phyloP scores from a whole-genome alignment of 2,797 vertebrate species.

The Macropodus opercularis region DNA sequence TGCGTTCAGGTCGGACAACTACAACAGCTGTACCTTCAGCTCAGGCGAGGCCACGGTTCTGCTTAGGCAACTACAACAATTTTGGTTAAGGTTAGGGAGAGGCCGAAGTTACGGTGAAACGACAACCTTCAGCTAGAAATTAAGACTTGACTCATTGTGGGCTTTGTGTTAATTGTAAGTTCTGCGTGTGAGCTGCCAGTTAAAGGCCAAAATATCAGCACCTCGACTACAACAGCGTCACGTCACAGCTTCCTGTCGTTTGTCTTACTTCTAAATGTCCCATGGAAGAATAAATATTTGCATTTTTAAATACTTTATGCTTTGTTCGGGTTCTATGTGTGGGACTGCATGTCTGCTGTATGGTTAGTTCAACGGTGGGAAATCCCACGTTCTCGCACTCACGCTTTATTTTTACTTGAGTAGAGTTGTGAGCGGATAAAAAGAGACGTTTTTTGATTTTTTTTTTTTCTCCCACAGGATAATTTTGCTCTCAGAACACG shows the following conservation, averaged over 20 bases:
- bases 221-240: slow-evolving; percentile 27
- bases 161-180: slow-evolving; percentile 20
- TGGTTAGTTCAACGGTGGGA: too few species aligned
- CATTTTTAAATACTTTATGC: background rate
- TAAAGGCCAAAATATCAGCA: slow-evolving; percentile 46
- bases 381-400: slow-evolving; percentile 26
- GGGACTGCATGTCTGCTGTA: too few species aligned
- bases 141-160: slow-evolving; percentile 55
- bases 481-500: slow-evolving; percentile 67
- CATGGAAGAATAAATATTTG: background rate
- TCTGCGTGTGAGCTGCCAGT: slow-evolving; percentile 32
- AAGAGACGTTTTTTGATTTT: slow-evolving; percentile 56
- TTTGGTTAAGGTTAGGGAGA: slow-evolving; percentile 51
- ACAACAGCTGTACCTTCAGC: slow-evolving; percentile 42
- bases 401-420: slow-evolving; percentile 46
- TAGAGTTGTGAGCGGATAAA: slow-evolving; percentile 40
- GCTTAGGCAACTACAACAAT: slow-evolving; percentile 55
- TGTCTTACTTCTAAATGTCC: slow-evolving; percentile 7
- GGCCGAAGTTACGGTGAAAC: slow-evolving; percentile 48
- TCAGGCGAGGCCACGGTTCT: slow-evolving; percentile 41
- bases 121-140: slow-evolving; percentile 44
- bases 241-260: slow-evolving; percentile 22
- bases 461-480: slow-evolving; percentile 69
- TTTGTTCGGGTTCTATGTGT: too few species aligned
- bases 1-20: slow-evolving; percentile 30